Base-by-base conservation (phyloP, 2,797 vertebrate species). In the Pseudochirops corinnae region DNA sequence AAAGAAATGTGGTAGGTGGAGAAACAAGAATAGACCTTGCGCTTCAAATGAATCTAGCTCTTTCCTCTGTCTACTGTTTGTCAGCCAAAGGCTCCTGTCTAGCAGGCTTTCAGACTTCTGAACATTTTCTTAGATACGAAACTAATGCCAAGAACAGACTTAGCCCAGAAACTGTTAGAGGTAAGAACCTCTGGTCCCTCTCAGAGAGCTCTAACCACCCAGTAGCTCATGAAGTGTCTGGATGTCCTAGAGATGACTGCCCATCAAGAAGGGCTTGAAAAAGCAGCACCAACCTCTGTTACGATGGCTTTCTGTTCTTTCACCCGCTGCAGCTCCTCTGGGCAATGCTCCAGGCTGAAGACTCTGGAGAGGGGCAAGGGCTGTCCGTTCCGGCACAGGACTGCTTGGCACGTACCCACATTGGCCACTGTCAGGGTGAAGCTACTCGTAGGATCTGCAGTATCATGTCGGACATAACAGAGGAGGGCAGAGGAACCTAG, bases 281-380 rank as follows among this genome's bases (percentile, higher is more conserved):
- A 50, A 95, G 90, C 6, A n/a, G 95, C 91, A 97, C 93, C 39
- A 94, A 99, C 99, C 99, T 99, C 99, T 26, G 99, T 99, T 98
- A 99, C 99, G 97, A 99, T 99, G 97, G 99, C 99, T 99, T 99
- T 99, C 98, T 99, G 99, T 74, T 98, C 98, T 98, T 99, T 99
- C 92, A 99, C 99, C 97, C 99, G 99, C 96, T 99, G 99, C 97
- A 99, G 99, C 98, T 99, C 99, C 97, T 99, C 99, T 1, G 98
- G 98, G 97, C 99, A 99, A 62, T 99, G 99, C 96, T 99, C 99
- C 98, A 99, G 98, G 96, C 99, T 99, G 98, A 99, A 99, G 96
- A 99, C 99, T 97, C 99, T 99, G 67, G 99, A 99, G 53, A 99
- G 99, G 56, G 99, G 98, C n/a, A 99, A 98, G 52, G 99, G 99